These are phyloP conservation scores for Diceros bicornis DNA, from an alignment of 2,797 vertebrate genomes.

Conservation along the genomic window DNA sequence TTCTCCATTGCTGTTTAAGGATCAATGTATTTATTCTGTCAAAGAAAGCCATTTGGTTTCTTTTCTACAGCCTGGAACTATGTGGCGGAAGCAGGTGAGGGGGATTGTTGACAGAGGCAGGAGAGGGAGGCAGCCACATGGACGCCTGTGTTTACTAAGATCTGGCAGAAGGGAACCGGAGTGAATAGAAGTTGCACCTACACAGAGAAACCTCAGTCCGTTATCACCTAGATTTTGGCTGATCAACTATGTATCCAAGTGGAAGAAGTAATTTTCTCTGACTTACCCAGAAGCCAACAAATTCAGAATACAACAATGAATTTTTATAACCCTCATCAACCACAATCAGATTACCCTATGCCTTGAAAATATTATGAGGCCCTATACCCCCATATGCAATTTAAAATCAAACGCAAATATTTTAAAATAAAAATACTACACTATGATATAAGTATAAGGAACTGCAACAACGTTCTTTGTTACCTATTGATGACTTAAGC, in stretches of 20 bases:
- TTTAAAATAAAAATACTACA: neutral
- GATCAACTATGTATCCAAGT: neutral
- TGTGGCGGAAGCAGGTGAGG: neutral
- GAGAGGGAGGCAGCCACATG: rapidly evolving
- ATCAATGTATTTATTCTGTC: neutral
- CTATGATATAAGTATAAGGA: neutral
- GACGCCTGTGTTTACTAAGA: neutral
- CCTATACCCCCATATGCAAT: neutral
- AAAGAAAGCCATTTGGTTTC: neutral
- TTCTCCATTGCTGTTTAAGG: neutral
- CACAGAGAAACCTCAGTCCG: neutral
- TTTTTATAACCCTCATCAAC: neutral
- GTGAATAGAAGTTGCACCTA: neutral
- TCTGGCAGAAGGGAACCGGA: neutral
- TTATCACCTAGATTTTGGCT: neutral
- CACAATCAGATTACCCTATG: neutral
- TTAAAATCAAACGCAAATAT: neutral
- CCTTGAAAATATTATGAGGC: neutral
- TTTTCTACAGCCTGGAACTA: neutral
- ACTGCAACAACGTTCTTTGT: neutral
- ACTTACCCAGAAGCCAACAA: neutral
- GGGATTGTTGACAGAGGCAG: neutral
- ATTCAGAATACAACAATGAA: neutral
- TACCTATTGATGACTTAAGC: neutral
- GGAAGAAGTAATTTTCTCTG: neutral